phyloP scores from a whole-genome alignment of 2,113 vertebrate species.

The Pyxicephalus adspersus region DNA sequence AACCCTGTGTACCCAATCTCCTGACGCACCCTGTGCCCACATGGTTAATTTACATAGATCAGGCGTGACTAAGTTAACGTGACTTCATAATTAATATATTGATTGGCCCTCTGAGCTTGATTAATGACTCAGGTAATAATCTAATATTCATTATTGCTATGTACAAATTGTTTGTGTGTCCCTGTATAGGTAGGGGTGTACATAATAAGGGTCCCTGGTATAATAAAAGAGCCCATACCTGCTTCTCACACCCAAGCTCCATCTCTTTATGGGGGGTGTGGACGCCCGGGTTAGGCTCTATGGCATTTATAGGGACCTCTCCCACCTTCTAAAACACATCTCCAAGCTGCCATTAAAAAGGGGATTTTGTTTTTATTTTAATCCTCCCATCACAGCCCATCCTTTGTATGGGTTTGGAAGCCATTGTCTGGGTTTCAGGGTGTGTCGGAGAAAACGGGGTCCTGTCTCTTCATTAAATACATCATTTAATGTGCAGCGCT shows the following conservation, averaged over 20 bases:
- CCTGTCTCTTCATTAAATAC: background rate
- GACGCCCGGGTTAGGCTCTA: background rate
- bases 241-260: slow-evolving; percentile 15
- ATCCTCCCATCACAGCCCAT: slow-evolving; percentile 5
- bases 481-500: too few relatives aligned
- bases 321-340: slow-evolving; percentile 47
- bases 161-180: too few relatives aligned
- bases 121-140: background rate
- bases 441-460: slow-evolving; percentile 33
- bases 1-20: background rate
- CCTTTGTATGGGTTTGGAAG: slow-evolving; percentile 2
- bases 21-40: slow-evolving; percentile 8
- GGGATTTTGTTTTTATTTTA: background rate
- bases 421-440: slow-evolving; percentile 21
- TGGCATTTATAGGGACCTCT: slow-evolving; percentile 25
- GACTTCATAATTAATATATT: slow-evolving; percentile 6
- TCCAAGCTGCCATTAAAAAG: slow-evolving; percentile 35
- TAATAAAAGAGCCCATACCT: background rate
- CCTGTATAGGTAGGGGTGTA: too few relatives aligned
- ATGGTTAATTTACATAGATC: slow-evolving; percentile 18
- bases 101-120: background rate
- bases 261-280: slow-evolving; percentile 24
- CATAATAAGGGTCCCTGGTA: too few relatives aligned
- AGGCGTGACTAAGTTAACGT: slow-evolving; percentile 10
- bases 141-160: too few relatives aligned